A percentile compares a stretch with the other conserved stretches of the same genome.
Conservation (phyloP, 2,888 invertebrate species). For the Graphium colonna region DNA sequence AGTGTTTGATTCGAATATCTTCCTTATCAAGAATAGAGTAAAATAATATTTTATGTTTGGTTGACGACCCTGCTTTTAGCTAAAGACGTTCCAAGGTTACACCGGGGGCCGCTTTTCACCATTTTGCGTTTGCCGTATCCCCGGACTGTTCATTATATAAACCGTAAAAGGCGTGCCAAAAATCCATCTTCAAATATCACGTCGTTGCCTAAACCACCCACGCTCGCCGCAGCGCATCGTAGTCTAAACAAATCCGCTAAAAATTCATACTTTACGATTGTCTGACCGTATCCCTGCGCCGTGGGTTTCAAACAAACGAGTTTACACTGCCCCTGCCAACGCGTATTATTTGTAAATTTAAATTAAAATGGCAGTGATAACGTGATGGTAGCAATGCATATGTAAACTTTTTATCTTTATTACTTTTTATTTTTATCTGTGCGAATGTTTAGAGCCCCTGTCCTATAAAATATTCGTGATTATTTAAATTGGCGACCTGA, state of each 20-base stretch:
- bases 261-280: conserved; percentile 43
- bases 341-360: not conserved
- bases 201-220: conserved; percentile 19
- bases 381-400: too few species aligned
- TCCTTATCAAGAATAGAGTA: not conserved
- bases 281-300: conserved; percentile 25
- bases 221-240: conserved; percentile 25
- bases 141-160: conserved; percentile 11
- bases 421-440: not conserved
- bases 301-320: conserved; percentile 8
- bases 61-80: conserved; percentile 9
- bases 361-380: not conserved
- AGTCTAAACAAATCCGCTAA: conserved; percentile 36
- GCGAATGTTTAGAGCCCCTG: not conserved
- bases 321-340: not conserved
- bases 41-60: not conserved
- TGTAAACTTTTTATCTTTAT: not conserved
- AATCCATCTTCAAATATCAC: conserved; percentile 4
- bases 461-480: not conserved
- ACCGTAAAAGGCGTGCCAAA: conserved; percentile 14
- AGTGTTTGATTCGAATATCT: too few species aligned
- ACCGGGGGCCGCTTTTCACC: too few species aligned
- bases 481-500: not conserved
- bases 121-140: conserved; percentile 16
- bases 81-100: conserved; percentile 14